Evolutionary conservation across 2,888 invertebrate genomes (phyloP).

Genomic region (Meiosimyza decipiens): DNA sequence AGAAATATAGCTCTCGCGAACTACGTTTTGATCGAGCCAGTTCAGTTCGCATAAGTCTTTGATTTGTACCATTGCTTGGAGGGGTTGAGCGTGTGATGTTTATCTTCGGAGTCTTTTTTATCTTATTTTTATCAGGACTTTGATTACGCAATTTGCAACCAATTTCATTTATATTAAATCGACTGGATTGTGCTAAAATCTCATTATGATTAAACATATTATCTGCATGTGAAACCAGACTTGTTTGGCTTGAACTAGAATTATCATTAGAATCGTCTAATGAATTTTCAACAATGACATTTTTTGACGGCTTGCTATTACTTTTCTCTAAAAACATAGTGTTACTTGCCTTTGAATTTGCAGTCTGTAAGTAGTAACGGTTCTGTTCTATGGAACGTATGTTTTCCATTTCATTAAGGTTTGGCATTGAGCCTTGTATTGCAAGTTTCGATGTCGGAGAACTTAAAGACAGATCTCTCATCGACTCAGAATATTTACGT

Average conservation of each 20-base stretch:
- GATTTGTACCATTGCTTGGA: conserved; percentile 1
- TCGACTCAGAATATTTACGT: conserved; percentile 63
- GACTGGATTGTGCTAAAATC: conserved; percentile 66
- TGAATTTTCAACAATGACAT: neutral
- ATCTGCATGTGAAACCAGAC: conserved; percentile 55
- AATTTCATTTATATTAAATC: conserved; percentile 64
- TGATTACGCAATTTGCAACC: conserved; percentile 49
- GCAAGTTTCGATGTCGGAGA: conserved; percentile 52
- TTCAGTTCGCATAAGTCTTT: neutral
- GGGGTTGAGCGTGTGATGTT: neutral
- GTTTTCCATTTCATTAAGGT: conserved; percentile 64
- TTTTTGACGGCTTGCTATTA: conserved; percentile 9
- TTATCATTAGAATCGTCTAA: conserved; percentile 46
- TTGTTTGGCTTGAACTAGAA: conserved; percentile 52
- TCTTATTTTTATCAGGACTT: conserved; percentile 43
- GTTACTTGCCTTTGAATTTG: conserved; percentile 37
- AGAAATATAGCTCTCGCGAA: conserved; percentile 54
- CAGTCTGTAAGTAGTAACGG: conserved; percentile 59
- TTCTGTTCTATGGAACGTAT: conserved; percentile 65
- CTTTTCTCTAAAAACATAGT: conserved; percentile 12
- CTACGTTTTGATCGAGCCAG: conserved; percentile 48
- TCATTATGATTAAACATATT: conserved; percentile 63
- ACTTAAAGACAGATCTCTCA: conserved; percentile 60
- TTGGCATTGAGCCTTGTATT: conserved; percentile 66
- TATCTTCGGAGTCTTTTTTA: neutral